phyloP scores from a whole-genome alignment of 2,888 invertebrate genomes.

The Nephrocerus scutellatus region DNA sequence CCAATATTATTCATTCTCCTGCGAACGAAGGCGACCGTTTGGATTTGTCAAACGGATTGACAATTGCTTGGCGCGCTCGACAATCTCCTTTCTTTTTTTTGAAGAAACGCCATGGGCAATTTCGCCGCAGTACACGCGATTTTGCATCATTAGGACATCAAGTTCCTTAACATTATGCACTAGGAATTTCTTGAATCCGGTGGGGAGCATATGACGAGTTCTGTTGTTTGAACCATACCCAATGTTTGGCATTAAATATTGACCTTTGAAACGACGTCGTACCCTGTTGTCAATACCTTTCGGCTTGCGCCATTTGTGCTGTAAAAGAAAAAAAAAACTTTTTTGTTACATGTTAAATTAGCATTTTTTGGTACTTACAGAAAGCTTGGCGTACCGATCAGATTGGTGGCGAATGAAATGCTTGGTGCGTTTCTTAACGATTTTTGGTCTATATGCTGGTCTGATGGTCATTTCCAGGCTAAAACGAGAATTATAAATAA shows the following conservation, averaged over 20 bases:
- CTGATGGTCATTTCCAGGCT: slow-evolving; percentile 74
- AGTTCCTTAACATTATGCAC: slow-evolving; percentile 88
- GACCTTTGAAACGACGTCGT: slow-evolving; percentile 97
- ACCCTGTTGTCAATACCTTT: slow-evolving; percentile 99
- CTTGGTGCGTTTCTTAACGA: slow-evolving; percentile 96
- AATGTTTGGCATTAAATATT: slow-evolving; percentile 97
- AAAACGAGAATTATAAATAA: slow-evolving; percentile 27
- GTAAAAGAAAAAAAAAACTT: slow-evolving; percentile 29
- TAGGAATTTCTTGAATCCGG: slow-evolving; percentile 93
- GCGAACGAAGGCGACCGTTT: slow-evolving; percentile 91
- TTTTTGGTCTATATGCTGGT: slow-evolving; percentile 81
- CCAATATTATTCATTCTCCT: slow-evolving; percentile 99
- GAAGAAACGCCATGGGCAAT: slow-evolving; percentile 96
- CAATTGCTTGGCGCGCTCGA: slow-evolving; percentile 93
- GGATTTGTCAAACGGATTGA: slow-evolving; percentile 94
- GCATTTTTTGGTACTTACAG: slow-evolving; percentile 53
- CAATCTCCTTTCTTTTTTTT: slow-evolving; percentile 94
- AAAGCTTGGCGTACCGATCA: slow-evolving; percentile 93
- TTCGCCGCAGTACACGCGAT: slow-evolving; percentile 94
- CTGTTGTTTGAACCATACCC: slow-evolving; percentile 96
- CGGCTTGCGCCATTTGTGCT: slow-evolving; percentile 98
- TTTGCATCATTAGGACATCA: slow-evolving; percentile 98
- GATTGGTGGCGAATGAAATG: slow-evolving; percentile 98
- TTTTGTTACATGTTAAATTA: slow-evolving; percentile 2
- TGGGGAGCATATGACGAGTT: slow-evolving; percentile 94